These are phyloP conservation scores for Disparrhopalites patrizii DNA, from an alignment of 2,888 invertebrate species.

Conservation along the genomic window DNA sequence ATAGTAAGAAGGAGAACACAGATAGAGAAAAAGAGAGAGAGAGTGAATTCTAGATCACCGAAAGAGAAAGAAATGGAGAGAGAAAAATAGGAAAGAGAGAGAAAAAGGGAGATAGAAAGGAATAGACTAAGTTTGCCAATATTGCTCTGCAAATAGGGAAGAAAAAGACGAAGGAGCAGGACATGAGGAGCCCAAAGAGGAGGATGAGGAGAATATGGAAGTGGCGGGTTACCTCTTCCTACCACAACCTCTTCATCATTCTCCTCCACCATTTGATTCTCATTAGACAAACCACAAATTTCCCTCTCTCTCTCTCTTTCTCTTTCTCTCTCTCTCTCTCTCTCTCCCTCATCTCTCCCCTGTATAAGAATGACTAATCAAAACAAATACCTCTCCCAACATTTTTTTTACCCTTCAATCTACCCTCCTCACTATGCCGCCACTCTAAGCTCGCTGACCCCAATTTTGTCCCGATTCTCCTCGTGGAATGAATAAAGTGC, in stretches of 20 bases:
- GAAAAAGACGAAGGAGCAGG: neutral
- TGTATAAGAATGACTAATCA: too few species aligned
- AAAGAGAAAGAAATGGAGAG: too few species aligned
- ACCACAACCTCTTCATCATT: neutral
- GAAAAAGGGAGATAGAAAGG: too few species aligned
- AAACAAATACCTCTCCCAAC: too few species aligned
- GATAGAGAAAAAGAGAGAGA: too few species aligned
- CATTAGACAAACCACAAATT: neutral
- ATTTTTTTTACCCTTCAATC: neutral
- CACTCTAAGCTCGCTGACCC: neutral
- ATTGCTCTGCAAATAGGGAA: too few species aligned
- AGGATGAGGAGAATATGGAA: neutral
- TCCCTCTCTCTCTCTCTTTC: neutral
- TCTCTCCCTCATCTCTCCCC: neutral
- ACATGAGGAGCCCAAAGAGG: too few species aligned
- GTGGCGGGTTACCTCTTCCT: neutral
- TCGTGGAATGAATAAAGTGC: neutral
- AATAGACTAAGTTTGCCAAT: too few species aligned
- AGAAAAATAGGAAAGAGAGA: too few species aligned
- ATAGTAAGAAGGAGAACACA: too few species aligned
- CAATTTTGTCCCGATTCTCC: neutral
- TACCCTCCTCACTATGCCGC: neutral
- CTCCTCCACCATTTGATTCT: neutral
- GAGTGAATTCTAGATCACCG: too few species aligned
- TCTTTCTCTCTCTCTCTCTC: neutral